Evolutionary conservation across 2,113 vertebrate species (phyloP).

Genomic region (Ailurus styani): DNA sequence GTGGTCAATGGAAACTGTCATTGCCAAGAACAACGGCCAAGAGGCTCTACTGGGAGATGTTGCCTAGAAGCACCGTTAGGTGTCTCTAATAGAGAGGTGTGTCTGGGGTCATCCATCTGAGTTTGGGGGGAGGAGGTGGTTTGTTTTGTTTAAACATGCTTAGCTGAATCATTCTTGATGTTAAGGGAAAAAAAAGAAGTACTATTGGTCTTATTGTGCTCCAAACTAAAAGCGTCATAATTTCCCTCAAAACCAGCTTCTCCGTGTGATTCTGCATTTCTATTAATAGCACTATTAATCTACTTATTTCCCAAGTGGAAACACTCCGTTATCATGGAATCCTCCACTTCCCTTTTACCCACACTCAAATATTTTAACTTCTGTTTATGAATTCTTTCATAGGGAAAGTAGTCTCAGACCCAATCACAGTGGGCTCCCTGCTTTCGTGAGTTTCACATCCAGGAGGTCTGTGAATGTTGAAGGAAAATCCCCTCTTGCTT

Average conservation of each 20-base stretch:
- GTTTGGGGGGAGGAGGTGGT: neutral
- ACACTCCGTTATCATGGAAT: neutral
- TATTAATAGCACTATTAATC: conserved; percentile 20
- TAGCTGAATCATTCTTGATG: conserved; percentile 42
- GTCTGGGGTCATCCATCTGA: conserved; percentile 3
- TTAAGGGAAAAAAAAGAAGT: neutral
- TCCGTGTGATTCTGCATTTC: neutral
- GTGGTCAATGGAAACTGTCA: neutral
- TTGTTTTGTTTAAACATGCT: conserved; percentile 33
- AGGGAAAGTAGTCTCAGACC: neutral
- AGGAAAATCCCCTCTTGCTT: neutral
- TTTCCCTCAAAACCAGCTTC: conserved; percentile 25
- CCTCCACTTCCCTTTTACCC: neutral
- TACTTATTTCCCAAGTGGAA: neutral
- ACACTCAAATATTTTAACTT: conserved; percentile 7
- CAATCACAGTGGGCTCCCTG: neutral
- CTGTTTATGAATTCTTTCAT: neutral
- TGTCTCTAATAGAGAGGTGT: neutral
- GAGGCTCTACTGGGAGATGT: neutral
- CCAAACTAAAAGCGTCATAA: neutral
- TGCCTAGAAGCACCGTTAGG: neutral
- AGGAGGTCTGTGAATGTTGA: neutral
- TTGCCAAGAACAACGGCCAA: neutral
- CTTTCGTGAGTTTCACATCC: neutral
- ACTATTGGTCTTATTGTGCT: neutral